Percentiles rank a stretch among this genome's conserved stretches.
Conservation (phyloP, 1,140 invertebrate genomes). For the Pogonus chalceus region DNA sequence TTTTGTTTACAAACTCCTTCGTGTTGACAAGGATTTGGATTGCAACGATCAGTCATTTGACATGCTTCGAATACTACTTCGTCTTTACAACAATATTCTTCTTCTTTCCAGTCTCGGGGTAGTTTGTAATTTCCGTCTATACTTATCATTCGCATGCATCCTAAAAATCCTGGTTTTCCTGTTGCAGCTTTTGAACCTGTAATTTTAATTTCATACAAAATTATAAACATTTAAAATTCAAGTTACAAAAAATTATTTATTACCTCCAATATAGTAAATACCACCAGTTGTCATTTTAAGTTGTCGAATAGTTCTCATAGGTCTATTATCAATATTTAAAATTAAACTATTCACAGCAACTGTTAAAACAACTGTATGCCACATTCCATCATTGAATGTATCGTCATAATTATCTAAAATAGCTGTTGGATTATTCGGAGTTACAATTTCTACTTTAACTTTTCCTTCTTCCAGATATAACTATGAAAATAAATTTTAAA, state of each 20-base stretch:
- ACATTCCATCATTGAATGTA: slow-evolving; percentile 78
- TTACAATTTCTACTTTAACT: slow-evolving; percentile 69
- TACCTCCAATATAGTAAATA: slow-evolving; percentile 67
- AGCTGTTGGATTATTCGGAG: slow-evolving; percentile 49
- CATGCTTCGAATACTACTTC: slow-evolving; percentile 79
- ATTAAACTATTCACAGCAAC: slow-evolving; percentile 59
- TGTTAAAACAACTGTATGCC: slow-evolving; percentile 73
- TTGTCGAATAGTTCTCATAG: slow-evolving; percentile 67
- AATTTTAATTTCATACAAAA: slow-evolving; percentile 7
- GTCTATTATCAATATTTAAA: slow-evolving; percentile 64
- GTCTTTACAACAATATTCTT: slow-evolving; percentile 71
- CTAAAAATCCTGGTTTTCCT: slow-evolving; percentile 60
- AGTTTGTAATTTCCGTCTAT: slow-evolving; percentile 80
- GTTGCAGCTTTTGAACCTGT: slow-evolving; percentile 29
- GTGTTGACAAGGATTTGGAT: slow-evolving; percentile 97
- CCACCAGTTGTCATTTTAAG: slow-evolving; percentile 65
- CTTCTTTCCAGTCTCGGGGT: slow-evolving; percentile 71
- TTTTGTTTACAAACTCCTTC: slow-evolving; percentile 83
- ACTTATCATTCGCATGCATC: slow-evolving; percentile 82
- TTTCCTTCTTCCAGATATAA: slow-evolving; percentile 71
- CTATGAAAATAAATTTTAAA: slow-evolving; percentile 32
- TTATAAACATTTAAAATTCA: neutral
- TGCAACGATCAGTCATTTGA: slow-evolving; percentile 85
- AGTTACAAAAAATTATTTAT: slow-evolving; percentile 14
- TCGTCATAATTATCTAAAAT: slow-evolving; percentile 77